Percentiles rank a stretch among this genome's conserved stretches.
Conservation (phyloP, 1,140 invertebrate genomes). For the Aricia agestis region DNA sequence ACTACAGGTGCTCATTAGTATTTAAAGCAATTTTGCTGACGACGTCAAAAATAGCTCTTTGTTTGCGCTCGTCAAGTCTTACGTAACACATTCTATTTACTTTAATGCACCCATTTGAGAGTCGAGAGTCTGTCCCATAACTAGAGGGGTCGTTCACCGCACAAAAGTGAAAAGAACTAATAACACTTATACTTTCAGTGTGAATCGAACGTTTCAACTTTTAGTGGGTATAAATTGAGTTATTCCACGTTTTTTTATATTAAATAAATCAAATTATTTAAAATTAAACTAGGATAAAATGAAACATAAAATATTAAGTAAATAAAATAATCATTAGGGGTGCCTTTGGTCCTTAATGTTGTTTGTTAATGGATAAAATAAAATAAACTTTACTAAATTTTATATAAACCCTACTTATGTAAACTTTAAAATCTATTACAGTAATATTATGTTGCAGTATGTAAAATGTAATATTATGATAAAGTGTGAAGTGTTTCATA, state of each 20-base stretch:
- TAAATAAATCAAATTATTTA: too few species aligned
- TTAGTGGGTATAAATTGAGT: background rate
- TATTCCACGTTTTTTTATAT: too few species aligned
- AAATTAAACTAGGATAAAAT: too few species aligned
- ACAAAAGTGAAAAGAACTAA: background rate
- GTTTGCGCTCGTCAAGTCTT: background rate
- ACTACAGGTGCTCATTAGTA: conserved; percentile 1
- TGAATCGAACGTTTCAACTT: background rate
- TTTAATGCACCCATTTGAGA: background rate
- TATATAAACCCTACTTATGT: background rate
- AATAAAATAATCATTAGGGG: too few species aligned
- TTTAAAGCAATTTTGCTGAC: background rate
- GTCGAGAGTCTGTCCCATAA: background rate
- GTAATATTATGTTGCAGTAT: too few species aligned
- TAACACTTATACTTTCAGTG: background rate
- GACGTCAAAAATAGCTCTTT: conserved; percentile 3
- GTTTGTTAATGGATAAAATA: background rate
- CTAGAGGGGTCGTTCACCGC: background rate
- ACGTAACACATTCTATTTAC: conserved; percentile 3
- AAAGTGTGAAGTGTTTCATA: background rate
- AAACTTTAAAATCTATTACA: background rate
- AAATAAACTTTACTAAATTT: background rate
- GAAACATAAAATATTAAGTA: too few species aligned
- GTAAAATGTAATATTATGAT: background rate
- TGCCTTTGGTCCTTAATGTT: too few species aligned